These are phyloP conservation scores for Scaptomyza hsui DNA, from an alignment of 1,140 invertebrate species.

Conservation along the genomic window DNA sequence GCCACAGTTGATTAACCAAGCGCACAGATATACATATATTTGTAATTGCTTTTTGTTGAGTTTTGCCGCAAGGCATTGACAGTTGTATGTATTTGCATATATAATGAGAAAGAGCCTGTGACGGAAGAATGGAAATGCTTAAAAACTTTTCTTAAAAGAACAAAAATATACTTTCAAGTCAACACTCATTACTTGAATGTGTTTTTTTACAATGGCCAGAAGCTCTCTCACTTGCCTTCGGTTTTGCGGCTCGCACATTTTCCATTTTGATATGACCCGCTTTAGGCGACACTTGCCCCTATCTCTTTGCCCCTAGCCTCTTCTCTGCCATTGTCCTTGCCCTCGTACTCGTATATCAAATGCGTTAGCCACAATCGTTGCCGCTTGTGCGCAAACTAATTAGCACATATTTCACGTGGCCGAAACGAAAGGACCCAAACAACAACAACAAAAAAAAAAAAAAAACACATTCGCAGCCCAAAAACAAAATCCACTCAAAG, in stretches of 20 bases:
- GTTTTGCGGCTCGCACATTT: neutral
- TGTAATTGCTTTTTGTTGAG: slow-evolving; percentile 44
- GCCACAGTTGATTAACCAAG: slow-evolving; percentile 75
- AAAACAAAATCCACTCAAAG: slow-evolving; percentile 45
- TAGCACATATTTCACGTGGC: slow-evolving; percentile 76
- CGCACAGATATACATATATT: slow-evolving; percentile 72
- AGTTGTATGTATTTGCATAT: neutral
- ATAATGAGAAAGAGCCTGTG: neutral
- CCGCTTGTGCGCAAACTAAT: slow-evolving; percentile 65
- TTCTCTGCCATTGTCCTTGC: neutral
- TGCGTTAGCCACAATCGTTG: slow-evolving; percentile 39
- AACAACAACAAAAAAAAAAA: neutral
- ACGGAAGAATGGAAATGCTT: neutral
- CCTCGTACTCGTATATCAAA: slow-evolving; percentile 25
- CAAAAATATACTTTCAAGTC: no score
- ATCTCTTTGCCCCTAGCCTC: no score
- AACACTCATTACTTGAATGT: neutral
- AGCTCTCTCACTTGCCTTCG: neutral
- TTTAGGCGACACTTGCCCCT: neutral
- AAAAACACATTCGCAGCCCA: neutral
- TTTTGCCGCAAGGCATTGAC: neutral
- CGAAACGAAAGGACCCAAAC: slow-evolving; percentile 21
- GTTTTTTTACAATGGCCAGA: neutral
- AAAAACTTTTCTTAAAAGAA: no score
- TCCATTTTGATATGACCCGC: neutral